phyloP scores from a whole-genome alignment of 2,113 vertebrate genomes.

The Tachysurus fulvidraco region DNA sequence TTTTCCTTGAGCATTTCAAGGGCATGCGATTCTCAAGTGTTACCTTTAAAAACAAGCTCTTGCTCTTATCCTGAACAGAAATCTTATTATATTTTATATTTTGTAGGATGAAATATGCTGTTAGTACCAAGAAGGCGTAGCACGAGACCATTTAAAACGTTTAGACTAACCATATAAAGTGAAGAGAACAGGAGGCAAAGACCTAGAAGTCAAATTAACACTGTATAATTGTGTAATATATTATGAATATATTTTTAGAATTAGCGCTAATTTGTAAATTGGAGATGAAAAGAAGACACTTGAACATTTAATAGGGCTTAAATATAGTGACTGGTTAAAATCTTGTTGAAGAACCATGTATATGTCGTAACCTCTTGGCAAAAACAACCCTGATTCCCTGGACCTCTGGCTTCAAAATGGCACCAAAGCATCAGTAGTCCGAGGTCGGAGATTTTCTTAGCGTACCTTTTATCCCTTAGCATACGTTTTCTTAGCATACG shows the following conservation, averaged over 20 bases:
- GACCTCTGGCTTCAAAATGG: not conserved
- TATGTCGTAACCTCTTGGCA: not conserved
- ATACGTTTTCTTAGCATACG: too few relatives aligned
- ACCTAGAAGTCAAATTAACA: not conserved
- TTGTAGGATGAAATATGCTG: not conserved
- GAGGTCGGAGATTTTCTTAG: not conserved
- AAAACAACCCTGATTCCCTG: not conserved
- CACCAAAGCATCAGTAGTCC: not conserved
- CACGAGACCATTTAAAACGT: not conserved
- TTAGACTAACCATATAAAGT: not conserved
- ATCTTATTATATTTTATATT: not conserved
- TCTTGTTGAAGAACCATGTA: not conserved
- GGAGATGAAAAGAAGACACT: too few relatives aligned
- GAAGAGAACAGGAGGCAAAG: not conserved
- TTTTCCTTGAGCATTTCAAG: not conserved
- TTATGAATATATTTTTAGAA: not conserved
- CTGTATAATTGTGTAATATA: not conserved
- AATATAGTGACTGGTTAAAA: not conserved
- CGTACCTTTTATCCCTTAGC: not conserved
- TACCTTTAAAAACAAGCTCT: not conserved
- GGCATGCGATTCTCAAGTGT: not conserved
- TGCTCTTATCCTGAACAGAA: not conserved
- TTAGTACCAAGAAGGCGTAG: not conserved
- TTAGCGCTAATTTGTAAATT: not conserved
- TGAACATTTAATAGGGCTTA: not conserved